Base-by-base conservation (phyloP, 2,888 invertebrate genomes). In the Alviniconcha strummeri region DNA sequence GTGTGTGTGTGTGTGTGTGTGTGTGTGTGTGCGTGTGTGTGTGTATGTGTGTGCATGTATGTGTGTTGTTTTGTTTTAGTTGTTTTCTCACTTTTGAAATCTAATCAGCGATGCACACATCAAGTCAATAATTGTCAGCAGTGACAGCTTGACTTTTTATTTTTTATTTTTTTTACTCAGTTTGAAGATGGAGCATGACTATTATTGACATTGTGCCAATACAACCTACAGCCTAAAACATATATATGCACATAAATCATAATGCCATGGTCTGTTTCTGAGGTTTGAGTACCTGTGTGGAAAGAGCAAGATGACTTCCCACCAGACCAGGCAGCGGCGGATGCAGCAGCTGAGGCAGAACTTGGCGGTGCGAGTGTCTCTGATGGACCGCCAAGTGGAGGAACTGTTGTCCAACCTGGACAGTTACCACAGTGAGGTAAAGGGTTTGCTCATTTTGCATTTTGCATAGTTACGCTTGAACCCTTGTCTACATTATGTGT, bases 1-100 rank as follows among this genome's bases (percentile, higher is more conserved):
- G 77, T 17, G 9, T 77, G 56, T 77, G 56, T 77, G 56, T 75
- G 75, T 75, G 75, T 75, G 75, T 75, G 75, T 19, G 52, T 36
- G 75, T 75, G 52, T 75, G 75, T 54, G 75, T 54, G 75, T 77
- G 77, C 56, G 77, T 77, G 56, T 56, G 77, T 77, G 77, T 56
- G 77, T 17, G 9, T 77, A 4, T 77, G 56, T 77, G 56, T 54
- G 76, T 55, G 55, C 55, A 6, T 76, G 76, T 55, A 55, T 76
- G 36, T 15, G 56, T 76, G n/a, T 11, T 11, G 36, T 11, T n/a
- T 11, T 72, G 11, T n/a, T 19, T 17, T 72, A 3, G 36, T 72
- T 72, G 72, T 36, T 36, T 36, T 36, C n/a, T 17, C 19, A 72
- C 17, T 11, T 72, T 9, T 8, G 7, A 15, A 69, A 17, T 6